A percentile compares a stretch with the other conserved stretches of the same genome.
phyloP scores from a whole-genome alignment of 2,888 invertebrate genomes.

The Rhamnusium bicolor region DNA sequence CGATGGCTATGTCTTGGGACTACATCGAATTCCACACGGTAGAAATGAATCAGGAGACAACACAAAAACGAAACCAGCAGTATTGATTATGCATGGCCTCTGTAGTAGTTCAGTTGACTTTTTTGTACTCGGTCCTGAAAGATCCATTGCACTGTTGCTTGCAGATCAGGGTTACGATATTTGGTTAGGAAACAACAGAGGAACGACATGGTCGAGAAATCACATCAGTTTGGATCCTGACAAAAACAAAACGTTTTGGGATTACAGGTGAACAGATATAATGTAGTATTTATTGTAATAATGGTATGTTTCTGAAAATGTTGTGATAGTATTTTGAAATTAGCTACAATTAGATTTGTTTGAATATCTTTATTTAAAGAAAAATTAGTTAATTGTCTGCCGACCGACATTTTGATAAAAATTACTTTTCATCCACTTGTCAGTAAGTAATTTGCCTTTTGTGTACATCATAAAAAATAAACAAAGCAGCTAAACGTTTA shows the following conservation, averaged over 20 bases:
- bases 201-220: slow-evolving; percentile 72
- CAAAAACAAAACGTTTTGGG: slow-evolving; percentile 66
- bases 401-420: no score
- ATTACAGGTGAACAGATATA: slow-evolving; percentile 71
- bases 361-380: no score
- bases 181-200: slow-evolving; percentile 71
- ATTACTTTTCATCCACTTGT: no score
- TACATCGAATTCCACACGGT: slow-evolving; percentile 74
- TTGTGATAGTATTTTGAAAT: no score
- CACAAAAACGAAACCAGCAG: slow-evolving; percentile 32
- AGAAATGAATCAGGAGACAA: slow-evolving; percentile 25
- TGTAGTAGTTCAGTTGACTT: slow-evolving; percentile 42
- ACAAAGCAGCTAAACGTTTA: no score
- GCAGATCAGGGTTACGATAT: slow-evolving; percentile 54
- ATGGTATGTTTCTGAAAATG: no score
- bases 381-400: no score
- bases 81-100: slow-evolving; percentile 45
- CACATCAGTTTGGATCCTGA: slow-evolving; percentile 66
- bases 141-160: slow-evolving; percentile 46
- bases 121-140: slow-evolving; percentile 49
- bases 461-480: no score
- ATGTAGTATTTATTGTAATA: background rate
- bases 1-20: slow-evolving; percentile 74
- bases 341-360: no score
- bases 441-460: no score